Evolutionary conservation across 2,113 vertebrate species (phyloP).

Genomic region (Rhinolophus ferrumequinum): DNA sequence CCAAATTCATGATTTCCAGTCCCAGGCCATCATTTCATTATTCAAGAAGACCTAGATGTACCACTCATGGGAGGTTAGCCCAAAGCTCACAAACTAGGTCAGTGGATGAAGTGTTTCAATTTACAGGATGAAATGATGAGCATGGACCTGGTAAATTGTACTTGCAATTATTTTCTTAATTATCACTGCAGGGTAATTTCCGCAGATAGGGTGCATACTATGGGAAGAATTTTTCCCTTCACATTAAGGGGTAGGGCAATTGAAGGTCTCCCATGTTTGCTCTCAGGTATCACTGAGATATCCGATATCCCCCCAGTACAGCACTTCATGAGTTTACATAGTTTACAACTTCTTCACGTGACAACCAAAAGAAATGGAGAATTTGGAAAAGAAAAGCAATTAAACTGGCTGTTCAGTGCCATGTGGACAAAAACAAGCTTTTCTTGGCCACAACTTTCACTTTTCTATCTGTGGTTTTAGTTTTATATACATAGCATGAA

Average conservation of each 20-base stretch:
- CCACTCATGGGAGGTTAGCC: conserved; percentile 4
- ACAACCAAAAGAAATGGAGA: neutral
- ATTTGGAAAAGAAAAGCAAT: neutral
- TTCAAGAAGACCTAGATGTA: conserved; percentile 43
- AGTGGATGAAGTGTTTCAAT: conserved; percentile 65
- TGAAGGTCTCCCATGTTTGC: conserved; percentile 66
- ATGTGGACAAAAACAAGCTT: neutral
- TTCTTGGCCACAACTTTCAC: neutral
- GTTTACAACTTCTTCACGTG: neutral
- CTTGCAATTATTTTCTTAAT: conserved; percentile 82
- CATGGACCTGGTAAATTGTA: conserved; percentile 60
- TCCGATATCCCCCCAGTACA: neutral
- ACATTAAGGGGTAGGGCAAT: conserved; percentile 53
- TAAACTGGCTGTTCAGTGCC: neutral
- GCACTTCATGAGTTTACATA: neutral
- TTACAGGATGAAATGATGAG: conserved; percentile 70
- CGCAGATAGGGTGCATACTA: neutral
- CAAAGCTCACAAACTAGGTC: conserved; percentile 74
- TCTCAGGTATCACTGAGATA: neutral
- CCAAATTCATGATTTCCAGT: conserved; percentile 14
- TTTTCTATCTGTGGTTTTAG: neutral
- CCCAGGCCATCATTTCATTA: neutral
- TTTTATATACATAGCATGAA: neutral
- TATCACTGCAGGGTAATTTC: conserved; percentile 79
- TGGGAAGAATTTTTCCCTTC: neutral